A percentile compares a stretch with the other conserved stretches of the same genome.
phyloP scores from a whole-genome alignment of 2,888 invertebrate species.

The Galerucella calmariensis region DNA sequence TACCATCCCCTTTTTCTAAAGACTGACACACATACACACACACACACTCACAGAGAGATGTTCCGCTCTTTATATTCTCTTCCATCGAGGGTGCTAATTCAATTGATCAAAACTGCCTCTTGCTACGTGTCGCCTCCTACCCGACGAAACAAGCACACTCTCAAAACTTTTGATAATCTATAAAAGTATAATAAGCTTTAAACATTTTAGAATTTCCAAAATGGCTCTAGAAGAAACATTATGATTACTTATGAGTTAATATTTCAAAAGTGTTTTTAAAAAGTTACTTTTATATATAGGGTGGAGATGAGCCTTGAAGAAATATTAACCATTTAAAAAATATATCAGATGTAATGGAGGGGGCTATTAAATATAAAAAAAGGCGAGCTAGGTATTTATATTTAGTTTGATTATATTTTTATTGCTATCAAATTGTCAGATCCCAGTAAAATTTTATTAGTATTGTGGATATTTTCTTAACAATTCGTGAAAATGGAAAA shows the following conservation, averaged over 20 bases:
- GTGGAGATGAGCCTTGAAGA: background rate
- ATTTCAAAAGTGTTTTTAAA: constrained; percentile 9
- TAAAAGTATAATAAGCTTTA: constrained; percentile 41
- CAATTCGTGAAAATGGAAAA: too few relatives aligned
- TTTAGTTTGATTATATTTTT: too few relatives aligned
- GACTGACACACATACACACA: constrained; percentile 43
- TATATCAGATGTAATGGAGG: background rate
- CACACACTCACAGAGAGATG: constrained; percentile 28
- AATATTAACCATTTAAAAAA: background rate
- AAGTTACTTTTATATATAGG: background rate
- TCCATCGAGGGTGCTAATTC: constrained; percentile 51
- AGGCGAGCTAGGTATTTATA: too few relatives aligned
- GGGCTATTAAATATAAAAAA: background rate
- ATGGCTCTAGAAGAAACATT: constrained; percentile 4
- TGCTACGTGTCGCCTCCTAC: background rate
- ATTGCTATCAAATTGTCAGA: too few relatives aligned
- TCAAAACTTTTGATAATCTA: constrained; percentile 39
- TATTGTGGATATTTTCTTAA: too few relatives aligned
- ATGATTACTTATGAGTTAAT: constrained; percentile 23
- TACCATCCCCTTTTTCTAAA: constrained; percentile 39
- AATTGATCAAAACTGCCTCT: constrained; percentile 42
- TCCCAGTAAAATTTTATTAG: too few relatives aligned
- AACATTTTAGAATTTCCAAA: constrained; percentile 33
- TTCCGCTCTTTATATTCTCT: constrained; percentile 44
- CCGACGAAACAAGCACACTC: constrained; percentile 10